Evolutionary conservation across 2,888 invertebrate species (phyloP).

Genomic region (Notocelia uddmanniana): DNA sequence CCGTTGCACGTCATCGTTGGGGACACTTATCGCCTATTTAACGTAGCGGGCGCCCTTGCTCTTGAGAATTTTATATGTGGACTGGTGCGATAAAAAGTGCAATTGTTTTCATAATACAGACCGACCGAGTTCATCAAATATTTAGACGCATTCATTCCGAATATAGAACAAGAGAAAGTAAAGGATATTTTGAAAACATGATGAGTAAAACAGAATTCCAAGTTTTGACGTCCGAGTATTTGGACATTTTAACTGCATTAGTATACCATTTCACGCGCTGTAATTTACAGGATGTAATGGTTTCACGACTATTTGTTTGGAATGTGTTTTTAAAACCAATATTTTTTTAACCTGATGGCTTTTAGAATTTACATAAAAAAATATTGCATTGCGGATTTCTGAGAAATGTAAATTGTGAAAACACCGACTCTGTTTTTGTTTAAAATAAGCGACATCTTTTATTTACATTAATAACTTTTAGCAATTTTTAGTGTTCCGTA

Average conservation of each 20-base stretch:
- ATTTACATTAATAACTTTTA: too few relatives aligned
- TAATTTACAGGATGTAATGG: background rate
- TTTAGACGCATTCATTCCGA: background rate
- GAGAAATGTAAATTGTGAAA: too few relatives aligned
- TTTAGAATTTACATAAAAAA: too few relatives aligned
- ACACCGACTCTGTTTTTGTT: too few relatives aligned
- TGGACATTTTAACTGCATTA: too few relatives aligned
- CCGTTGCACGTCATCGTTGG: constrained; percentile 47
- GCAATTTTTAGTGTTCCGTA: too few relatives aligned
- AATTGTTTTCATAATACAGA: background rate
- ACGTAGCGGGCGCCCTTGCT: constrained; percentile 68
- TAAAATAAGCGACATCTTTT: too few relatives aligned
- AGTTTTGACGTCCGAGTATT: background rate
- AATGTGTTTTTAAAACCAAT: background rate
- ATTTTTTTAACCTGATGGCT: background rate
- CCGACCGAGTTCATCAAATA: background rate
- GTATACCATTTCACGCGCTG: background rate
- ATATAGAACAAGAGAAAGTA: background rate
- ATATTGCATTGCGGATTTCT: too few relatives aligned
- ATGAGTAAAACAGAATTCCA: background rate
- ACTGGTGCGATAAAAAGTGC: constrained; percentile 33
- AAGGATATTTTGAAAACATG: background rate
- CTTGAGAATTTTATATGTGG: constrained; percentile 58
- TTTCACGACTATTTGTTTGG: background rate
- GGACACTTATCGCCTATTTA: constrained; percentile 70